Evolutionary conservation across 1,140 invertebrate genomes (phyloP), one percentile per base, ranked within the genome.

Genomic region (Hyles euphorbiae): DNA sequence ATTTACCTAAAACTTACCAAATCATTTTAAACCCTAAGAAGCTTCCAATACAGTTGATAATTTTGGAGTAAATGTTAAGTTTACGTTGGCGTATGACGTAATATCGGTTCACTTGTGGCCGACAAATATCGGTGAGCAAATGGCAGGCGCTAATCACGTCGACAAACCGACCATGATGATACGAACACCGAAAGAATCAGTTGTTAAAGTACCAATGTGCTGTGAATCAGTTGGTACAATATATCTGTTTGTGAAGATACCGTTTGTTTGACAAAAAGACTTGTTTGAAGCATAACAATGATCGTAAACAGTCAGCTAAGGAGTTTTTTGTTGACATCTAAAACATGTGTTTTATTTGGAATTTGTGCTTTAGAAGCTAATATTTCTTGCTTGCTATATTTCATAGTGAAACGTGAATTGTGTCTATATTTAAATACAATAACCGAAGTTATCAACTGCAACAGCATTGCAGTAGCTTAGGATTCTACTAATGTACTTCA

Each of bases 61-160:
- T 63, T 34, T 43, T 22, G 34, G 8, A 32, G 50, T 22, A 36
- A 40, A 45, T n/a, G 56, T 40, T 11, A 33, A 11, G 52, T 56
- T 2, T 60, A 65, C 45, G 48, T 33, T 56, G 61, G 49, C 44
- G 56, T 55, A 22, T 61, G 64, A 61, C 56, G 64, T 66, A 66
- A 66, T 58, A 61, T 65, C 56, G 59, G 59, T 65, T 44, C 63
- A 65, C 56, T 65, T 57, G 61, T 58, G 7, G 49, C 36, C 32
- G 36, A 56, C 60, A 66, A 66, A 66, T 48, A 46, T 45, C 51
- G 36, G 57, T 46, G 43, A 55, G 36, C 12, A 45, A 56, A 65
- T 65, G 54, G 55, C 10, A 50, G 63, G 52, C 57, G 64, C 59
- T 66, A 66, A 66, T 66, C 64, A 66, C 40, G 56, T 49, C 47